phyloP scores from a whole-genome alignment of 2,113 vertebrate genomes.

The Gopherus evgoodei region DNA sequence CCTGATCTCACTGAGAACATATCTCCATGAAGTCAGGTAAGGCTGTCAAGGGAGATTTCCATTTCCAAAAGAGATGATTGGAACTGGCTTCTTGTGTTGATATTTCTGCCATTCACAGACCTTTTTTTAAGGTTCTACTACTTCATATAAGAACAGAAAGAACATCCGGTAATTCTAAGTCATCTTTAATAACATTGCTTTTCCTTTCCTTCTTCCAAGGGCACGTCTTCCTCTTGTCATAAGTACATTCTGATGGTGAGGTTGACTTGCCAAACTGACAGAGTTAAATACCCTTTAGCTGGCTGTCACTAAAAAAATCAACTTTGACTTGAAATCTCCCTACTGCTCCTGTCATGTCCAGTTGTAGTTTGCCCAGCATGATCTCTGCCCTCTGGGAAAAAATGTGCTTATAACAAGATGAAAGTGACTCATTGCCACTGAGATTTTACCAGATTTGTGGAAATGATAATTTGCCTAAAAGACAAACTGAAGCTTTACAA shows the following conservation, averaged over 20 bases:
- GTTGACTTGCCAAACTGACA: background rate
- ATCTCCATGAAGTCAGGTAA: constrained; percentile 48
- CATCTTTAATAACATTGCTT: constrained; percentile 1
- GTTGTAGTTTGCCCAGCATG: background rate
- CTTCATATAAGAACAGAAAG: constrained; percentile 18
- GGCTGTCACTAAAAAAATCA: background rate
- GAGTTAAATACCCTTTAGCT: background rate
- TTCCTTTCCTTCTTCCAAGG: background rate
- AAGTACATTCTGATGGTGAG: background rate
- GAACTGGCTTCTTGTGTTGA: constrained; percentile 39
- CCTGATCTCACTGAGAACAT: constrained; percentile 35
- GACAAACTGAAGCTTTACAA: background rate
- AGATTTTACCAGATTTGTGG: background rate
- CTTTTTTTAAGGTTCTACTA: constrained; percentile 30
- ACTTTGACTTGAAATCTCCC: background rate
- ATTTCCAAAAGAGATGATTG: constrained; percentile 39
- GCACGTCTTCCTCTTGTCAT: background rate
- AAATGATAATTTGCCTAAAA: background rate
- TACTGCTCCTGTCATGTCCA: background rate
- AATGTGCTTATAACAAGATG: background rate
- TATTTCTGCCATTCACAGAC: constrained; percentile 47
- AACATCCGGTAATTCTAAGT: constrained; percentile 23
- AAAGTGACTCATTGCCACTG: background rate
- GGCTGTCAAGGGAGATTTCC: constrained; percentile 41
- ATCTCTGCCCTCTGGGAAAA: background rate